Evolutionary conservation across 1,140 invertebrate genomes (phyloP), one percentile per base, ranked within the genome.

Genomic region (Zaprionus taronus): DNA sequence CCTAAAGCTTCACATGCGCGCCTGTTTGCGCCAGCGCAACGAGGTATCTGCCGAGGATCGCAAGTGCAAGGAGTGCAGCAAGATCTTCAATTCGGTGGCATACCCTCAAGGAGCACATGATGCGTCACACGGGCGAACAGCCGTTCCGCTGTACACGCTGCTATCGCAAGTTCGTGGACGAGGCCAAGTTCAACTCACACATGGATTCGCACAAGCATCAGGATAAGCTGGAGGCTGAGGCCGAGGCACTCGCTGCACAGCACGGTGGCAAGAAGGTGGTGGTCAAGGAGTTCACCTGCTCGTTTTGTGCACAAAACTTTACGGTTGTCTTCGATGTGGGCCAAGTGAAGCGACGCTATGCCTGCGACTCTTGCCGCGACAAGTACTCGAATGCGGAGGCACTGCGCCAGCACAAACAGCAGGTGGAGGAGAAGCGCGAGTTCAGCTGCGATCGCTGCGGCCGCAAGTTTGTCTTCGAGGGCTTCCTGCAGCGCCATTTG

Each of bases 41-140:
- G 92, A 92, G 34, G 77, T 91, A 2, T 85, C 90, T 0, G 56
- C 78, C 12, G 91, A 92, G 57, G 82, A 92, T n/a, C 82, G 91
- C 38, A 92, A 92, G 26, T 92, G 91, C 62, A 79, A 91, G 12
- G 86, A 92, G 3, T 92, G 91, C 69, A 86, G 87, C 72, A 92
- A 92, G 49, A 64, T 92, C n/a, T 92, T 92, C 69, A 92, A 92
- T 28, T 92, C 91, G 44, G 87, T 92, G 14, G 81, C 81, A n/a
- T 92, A 92, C 34, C 34, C 79, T 92, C 22, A 92, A 92, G 61
- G 91, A 92, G 75, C 91, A 92, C n/a, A 91, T 92, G 82, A 77
- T 92, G 77, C 91, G 91, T 0, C 91, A 92, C 14, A 92, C 91
- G 0, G 91, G 91, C 26, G 91, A 92, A n/a, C 91, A 89, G 15